These are phyloP conservation scores for Syrrhaptes paradoxus DNA, from an alignment of 2,113 vertebrate genomes.

Conservation along the genomic window DNA sequence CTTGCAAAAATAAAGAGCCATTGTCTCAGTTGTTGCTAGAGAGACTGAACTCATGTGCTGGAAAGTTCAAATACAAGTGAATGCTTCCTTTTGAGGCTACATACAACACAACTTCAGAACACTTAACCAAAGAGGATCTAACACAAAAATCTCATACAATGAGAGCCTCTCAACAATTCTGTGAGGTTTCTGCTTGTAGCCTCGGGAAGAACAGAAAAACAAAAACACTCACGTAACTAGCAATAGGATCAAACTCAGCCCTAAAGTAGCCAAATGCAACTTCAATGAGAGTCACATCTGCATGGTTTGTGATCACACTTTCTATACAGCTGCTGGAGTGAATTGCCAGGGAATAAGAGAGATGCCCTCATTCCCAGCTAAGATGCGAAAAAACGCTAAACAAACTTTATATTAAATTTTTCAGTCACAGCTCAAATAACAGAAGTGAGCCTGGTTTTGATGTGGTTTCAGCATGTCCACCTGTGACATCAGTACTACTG, in stretches of 20 bases:
- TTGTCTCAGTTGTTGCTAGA: background rate
- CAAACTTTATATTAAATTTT: background rate
- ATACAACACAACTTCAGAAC: background rate
- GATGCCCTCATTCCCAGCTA: background rate
- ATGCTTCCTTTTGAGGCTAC: background rate
- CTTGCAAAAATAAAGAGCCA: background rate
- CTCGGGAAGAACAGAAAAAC: background rate
- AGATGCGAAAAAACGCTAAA: background rate
- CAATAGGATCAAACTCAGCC: background rate
- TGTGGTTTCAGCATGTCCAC: background rate
- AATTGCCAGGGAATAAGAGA: background rate
- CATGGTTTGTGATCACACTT: background rate
- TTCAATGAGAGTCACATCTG: background rate
- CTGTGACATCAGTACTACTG: background rate
- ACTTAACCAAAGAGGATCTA: background rate
- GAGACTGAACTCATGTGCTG: background rate
- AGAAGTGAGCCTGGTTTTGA: background rate
- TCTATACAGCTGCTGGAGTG: background rate
- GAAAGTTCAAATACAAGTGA: background rate
- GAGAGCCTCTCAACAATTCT: background rate
- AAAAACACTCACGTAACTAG: accelerated
- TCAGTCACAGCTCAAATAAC: background rate
- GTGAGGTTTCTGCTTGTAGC: background rate
- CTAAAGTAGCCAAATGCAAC: background rate
- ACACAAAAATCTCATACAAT: background rate